These are phyloP conservation scores for Triplophysa dalaica DNA, from an alignment of 2,113 vertebrate genomes.

Conservation along the genomic window DNA sequence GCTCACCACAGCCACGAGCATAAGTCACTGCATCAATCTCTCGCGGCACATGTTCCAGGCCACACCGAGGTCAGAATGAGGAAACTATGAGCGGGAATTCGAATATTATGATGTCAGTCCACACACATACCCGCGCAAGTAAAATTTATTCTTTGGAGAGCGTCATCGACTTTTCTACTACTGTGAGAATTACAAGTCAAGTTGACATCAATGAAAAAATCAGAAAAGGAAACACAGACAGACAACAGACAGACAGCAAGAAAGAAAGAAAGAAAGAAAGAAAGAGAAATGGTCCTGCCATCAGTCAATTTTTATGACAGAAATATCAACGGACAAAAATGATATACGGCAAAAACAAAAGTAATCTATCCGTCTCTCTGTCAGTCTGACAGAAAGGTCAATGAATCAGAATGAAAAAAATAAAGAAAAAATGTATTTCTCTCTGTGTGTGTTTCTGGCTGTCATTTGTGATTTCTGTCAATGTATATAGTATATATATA, in stretches of 20 bases:
- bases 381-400: no score
- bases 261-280: no score
- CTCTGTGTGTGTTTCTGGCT: no score
- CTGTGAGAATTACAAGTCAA: neutral
- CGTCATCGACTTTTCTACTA: neutral
- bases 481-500: no score
- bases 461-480: no score
- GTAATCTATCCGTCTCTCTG: no score
- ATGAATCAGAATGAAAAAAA: no score
- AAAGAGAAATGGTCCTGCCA: no score
- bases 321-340: no score
- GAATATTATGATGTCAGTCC: neutral
- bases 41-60: neutral
- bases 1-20: conserved; percentile 31
- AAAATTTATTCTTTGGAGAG: neutral
- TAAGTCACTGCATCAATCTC: conserved; percentile 42
- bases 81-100: conserved; percentile 1
- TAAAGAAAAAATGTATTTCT: no score
- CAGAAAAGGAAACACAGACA: neutral
- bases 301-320: no score
- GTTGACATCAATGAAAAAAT: neutral
- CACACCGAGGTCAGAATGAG: neutral
- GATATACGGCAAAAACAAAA: no score
- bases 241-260: neutral
- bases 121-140: neutral